phyloP scores from a whole-genome alignment of 2,888 invertebrate species.

The Ormyrus nitidulus region DNA sequence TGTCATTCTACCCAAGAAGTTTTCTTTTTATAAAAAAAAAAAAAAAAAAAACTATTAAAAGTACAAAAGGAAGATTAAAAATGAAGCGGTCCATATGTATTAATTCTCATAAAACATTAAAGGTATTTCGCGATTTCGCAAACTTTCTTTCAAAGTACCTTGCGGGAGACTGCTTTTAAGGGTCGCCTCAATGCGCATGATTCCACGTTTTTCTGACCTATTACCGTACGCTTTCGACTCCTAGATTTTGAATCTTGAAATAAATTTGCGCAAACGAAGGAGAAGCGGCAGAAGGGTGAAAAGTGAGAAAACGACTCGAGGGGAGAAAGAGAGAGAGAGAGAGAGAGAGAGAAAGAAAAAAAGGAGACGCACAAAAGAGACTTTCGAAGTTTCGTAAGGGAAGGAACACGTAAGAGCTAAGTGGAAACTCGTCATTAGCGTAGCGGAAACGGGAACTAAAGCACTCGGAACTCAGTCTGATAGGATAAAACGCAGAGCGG shows the following conservation, averaged over 20 bases:
- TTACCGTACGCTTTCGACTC: not conserved
- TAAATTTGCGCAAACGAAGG: not conserved
- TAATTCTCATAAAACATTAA: not conserved
- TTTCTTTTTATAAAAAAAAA: no score
- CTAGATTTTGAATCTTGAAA: constrained; percentile 18
- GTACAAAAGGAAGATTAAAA: no score
- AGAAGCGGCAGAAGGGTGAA: not conserved
- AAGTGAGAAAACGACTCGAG: not conserved
- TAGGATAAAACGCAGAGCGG: constrained; percentile 60
- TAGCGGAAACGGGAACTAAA: constrained; percentile 67
- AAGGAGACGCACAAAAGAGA: constrained; percentile 40
- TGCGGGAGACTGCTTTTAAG: not conserved
- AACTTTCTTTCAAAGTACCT: not conserved
- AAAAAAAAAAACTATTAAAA: no score
- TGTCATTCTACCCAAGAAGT: no score
- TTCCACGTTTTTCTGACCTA: constrained; percentile 15
- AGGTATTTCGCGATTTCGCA: not conserved
- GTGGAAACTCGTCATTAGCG: constrained; percentile 69
- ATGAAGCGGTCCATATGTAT: no score
- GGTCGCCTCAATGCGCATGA: not conserved
- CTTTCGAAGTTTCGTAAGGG: constrained; percentile 48
- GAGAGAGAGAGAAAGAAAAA: constrained; percentile 7
- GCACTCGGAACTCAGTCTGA: constrained; percentile 67
- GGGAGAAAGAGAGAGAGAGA: not conserved
- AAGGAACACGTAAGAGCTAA: constrained; percentile 47